Base-by-base conservation (phyloP, 1,140 invertebrate genomes). In the Galendromus occidentalis region DNA sequence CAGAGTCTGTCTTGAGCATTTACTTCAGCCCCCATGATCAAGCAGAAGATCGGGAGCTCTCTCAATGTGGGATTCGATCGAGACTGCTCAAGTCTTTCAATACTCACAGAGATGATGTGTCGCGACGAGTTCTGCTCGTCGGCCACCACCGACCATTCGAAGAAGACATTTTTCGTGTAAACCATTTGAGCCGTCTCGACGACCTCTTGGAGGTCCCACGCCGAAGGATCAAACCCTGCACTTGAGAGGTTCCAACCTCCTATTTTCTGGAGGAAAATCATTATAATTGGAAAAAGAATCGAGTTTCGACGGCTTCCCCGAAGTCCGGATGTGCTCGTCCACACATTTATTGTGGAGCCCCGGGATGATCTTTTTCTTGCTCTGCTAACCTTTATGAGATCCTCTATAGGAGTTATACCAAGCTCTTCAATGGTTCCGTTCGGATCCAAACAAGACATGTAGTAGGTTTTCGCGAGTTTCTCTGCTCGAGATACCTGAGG, bases 91-190 rank as follows among this genome's bases (percentile, higher is more conserved):
- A 63, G 69, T 55, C 59, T 14, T 25, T 47, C 2, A 33, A 25
- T 42, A 75, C 77, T 77, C 74, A 88, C 86, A 76, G 87, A 84
- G 70, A 96, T 84, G 64, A 94, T 84, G 73, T 95, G 85, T 66
- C 81, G 82, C 0, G 83, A 84, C 0, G 91, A 94, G 75, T 96
- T 93, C 70, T 84, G 83, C 72, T 95, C 91, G 73, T 97, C 91
- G 74, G 93, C 91, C 5, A 85, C 87, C 0, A 96, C 89, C 18
- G 82, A 85, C 85, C 91, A 91, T 41, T 84, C 82, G 74, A 97
- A 95, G 1, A 96, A 75, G 25, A 88, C 90, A 1, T 86, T 86
- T 72, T 91, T 84, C 72, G 88, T 88, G 73, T 88, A 91, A 42
- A 82, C 80, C 75, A 91, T 91, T 73, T 94, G 89, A 29, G 92